phyloP scores from a whole-genome alignment of 2,888 invertebrate species.

The Sarcophaga rosellei region DNA sequence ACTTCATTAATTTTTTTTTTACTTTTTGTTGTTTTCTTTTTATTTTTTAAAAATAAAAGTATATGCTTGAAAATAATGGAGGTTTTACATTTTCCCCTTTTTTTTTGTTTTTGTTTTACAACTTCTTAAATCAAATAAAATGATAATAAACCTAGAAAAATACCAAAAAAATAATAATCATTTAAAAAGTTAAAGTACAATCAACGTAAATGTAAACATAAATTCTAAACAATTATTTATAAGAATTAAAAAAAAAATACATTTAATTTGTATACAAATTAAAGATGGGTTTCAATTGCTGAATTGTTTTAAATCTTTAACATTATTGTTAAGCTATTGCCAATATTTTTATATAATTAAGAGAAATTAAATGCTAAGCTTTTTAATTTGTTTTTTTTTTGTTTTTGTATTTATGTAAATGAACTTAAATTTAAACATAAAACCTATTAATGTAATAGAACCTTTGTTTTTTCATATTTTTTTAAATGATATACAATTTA shows the following conservation, averaged over 20 bases:
- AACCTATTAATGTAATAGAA: slow-evolving; percentile 70
- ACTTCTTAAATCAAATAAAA: too few species aligned
- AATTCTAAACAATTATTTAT: too few species aligned
- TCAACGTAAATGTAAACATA: too few species aligned
- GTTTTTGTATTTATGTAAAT: slow-evolving; percentile 26
- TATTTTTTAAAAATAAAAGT: too few species aligned
- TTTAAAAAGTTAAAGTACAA: too few species aligned
- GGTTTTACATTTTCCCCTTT: too few species aligned
- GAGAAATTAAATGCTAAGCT: background rate
- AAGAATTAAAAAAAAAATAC: slow-evolving; percentile 18
- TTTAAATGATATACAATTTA: background rate
- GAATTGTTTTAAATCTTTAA: slow-evolving; percentile 4
- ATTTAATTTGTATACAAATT: slow-evolving; percentile 37
- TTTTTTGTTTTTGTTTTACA: too few species aligned
- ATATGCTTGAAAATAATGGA: too few species aligned
- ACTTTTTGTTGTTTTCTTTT: too few species aligned
- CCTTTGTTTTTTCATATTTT: slow-evolving; percentile 7
- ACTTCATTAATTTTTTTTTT: too few species aligned
- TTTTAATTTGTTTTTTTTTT: background rate
- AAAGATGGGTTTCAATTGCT: slow-evolving; percentile 33
- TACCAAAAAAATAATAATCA: too few species aligned
- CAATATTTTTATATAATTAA: slow-evolving; percentile 17
- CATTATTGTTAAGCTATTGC: slow-evolving; percentile 15
- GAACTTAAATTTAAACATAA: slow-evolving; percentile 59
- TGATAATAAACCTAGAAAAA: too few species aligned